Base-by-base conservation (phyloP, 2,888 invertebrate species). In the Erannis defoliaria region DNA sequence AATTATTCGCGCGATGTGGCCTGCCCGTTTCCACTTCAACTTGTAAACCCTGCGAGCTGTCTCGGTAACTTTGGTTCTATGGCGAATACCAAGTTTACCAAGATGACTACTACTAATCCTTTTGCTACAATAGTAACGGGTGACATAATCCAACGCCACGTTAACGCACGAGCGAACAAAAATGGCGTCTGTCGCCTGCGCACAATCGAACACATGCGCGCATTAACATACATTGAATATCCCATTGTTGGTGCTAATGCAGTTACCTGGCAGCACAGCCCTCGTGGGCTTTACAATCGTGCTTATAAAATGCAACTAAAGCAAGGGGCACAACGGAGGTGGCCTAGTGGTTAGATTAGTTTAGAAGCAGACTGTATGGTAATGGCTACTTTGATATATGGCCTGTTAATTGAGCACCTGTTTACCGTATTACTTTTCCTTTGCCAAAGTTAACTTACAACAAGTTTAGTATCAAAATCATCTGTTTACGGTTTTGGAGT, bases 191-290 rank as follows among this genome's bases (percentile, higher is more conserved):
- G 46, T 78, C 85, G 85, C 83, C 80, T 69, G 85, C 86, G 86
- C 88, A 83, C 80, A 80, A 77, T 81, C 78, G 76, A 80, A 76
- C 87, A 86, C 84, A 85, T 85, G 89, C 72, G 67, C 69, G 68
- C 74, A 85, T 88, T 88, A 86, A 75, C 88, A 88, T 89, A 86
- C 29, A 88, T 86, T 83, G 80, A 85, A 86, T 86, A 85, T 83
- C 82, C 85, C 76, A 89, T 90, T 90, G 90, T 90, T 80, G 83
- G 85, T 76, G 72, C 75, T 89, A 90, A 91, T 90, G 86, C 84
- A 81, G 77, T 89, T 86, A 88, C 82, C 82, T 80, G 76, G 71
- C 68, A 73, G 65, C 70, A 57, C 66, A 72, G 78, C 79, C 76
- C 75, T 75, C 72, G 31, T 10, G 43, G 49, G 57, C 51, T 58